phyloP scores from a whole-genome alignment of 2,888 invertebrate genomes.

The Argynnis bischoffii region DNA sequence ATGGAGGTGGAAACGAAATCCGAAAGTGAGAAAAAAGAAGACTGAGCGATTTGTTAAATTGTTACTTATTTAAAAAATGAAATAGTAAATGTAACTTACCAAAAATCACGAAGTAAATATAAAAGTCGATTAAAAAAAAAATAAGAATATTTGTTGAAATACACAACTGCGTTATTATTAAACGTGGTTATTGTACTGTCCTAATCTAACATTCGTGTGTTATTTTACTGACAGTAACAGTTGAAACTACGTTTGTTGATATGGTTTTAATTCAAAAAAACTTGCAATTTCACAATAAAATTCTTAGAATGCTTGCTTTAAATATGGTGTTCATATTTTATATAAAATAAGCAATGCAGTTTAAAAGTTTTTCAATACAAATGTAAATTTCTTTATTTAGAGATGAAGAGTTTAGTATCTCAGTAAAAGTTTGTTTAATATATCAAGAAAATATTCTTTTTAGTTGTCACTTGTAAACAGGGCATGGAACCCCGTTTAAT shows the following conservation, averaged over 20 bases:
- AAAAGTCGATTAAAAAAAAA: slow-evolving; percentile 1
- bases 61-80: slow-evolving; percentile 34
- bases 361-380: not conserved
- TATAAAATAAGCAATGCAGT: slow-evolving; percentile 1
- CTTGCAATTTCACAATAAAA: slow-evolving; percentile 4
- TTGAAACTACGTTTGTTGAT: slow-evolving; percentile 13
- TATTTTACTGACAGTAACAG: not conserved
- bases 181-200: slow-evolving; percentile 11
- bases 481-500: too few species aligned
- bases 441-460: too few species aligned
- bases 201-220: not conserved
- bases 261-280: slow-evolving; percentile 1
- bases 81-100: slow-evolving; percentile 12
- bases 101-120: not conserved
- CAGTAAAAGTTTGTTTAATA: too few species aligned
- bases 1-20: slow-evolving; percentile 61
- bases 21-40: slow-evolving; percentile 69
- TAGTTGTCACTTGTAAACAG: too few species aligned
- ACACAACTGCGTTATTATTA: slow-evolving; percentile 12
- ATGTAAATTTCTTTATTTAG: not conserved
- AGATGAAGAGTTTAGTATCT: too few species aligned
- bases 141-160: slow-evolving; percentile 1
- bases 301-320: slow-evolving; percentile 29
- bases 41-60: slow-evolving; percentile 56
- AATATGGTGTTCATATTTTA: slow-evolving; percentile 33